Evolutionary conservation across 2,888 invertebrate species (phyloP), one percentile per base, ranked within the genome.

Genomic region (Malthinus seriepunctatus): DNA sequence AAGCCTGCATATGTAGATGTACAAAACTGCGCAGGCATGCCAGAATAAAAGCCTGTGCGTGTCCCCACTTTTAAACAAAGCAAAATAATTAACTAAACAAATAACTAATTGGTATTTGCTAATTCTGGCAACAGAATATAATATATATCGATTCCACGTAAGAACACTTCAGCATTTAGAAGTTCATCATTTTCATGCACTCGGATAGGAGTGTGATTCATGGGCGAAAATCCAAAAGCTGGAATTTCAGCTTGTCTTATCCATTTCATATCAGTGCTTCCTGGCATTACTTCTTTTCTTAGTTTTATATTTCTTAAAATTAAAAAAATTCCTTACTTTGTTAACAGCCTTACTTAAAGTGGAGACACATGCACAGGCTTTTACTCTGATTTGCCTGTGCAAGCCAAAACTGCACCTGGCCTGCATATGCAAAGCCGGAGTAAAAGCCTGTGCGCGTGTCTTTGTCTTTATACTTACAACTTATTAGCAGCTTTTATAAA

Each of bases 401-500:
- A 48, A 34, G 14, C 1, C 5, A 3, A 14, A 35, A 15, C 7
- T 2, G 37, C 6, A 12, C 3, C 8, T 8, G 9, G 2, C 8
- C 3, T 10, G 32, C 6, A 33, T 33, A 6, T 10, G 3, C 5
- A n/a, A 8, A 38, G n/a, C n/a, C n/a, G n/a, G n/a, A n/a, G n/a
- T n/a, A n/a, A n/a, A n/a, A n/a, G n/a, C n/a, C n/a, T n/a, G n/a
- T n/a, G n/a, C n/a, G n/a, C n/a, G n/a, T n/a, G n/a, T n/a, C n/a
- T n/a, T n/a, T 37, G n/a, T n/a, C n/a, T n/a, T n/a, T n/a, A n/a
- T 33, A 31, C 33, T 49, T 44, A 15, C 48, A 37, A 9, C 10
- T 48, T 12, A 14, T 12, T 8, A 31, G 49, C 8, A 7, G 50
- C 48, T 35, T 77, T 70, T 68, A 82, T 83, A 65, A 88, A 86